Percentiles rank a stretch among this genome's conserved stretches.
These are phyloP conservation scores for Apotomis capreana DNA, from an alignment of 2,888 invertebrate genomes.

Conservation along the genomic window DNA sequence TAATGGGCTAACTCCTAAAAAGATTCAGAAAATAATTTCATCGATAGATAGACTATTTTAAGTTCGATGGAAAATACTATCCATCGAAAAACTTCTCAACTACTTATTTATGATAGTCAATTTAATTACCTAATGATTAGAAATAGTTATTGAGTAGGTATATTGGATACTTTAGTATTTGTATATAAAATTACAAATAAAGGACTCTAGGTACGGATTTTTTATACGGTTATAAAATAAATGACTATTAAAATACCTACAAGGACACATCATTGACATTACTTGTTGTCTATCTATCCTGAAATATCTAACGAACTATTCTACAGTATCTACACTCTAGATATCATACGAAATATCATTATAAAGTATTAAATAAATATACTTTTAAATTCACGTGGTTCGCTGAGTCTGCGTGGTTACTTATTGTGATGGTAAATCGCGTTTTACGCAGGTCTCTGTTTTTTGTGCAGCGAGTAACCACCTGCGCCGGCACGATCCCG, in stretches of 20 bases:
- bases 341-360: not conserved
- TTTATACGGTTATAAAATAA: too few relatives aligned
- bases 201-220: too few relatives aligned
- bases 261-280: too few relatives aligned
- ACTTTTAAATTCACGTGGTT: constrained; percentile 4
- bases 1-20: constrained; percentile 11
- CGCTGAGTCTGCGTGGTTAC: constrained; percentile 7
- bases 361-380: not conserved
- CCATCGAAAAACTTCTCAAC: not conserved
- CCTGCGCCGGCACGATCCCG: constrained; percentile 76
- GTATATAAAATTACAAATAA: too few relatives aligned
- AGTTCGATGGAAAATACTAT: not conserved
- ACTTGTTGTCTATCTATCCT: too few relatives aligned
- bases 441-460: constrained; percentile 61
- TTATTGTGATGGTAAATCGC: constrained; percentile 39
- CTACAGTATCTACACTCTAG: not conserved
- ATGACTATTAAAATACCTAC: too few relatives aligned
- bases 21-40: not conserved
- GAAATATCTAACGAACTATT: too few relatives aligned
- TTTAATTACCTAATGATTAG: too few relatives aligned
- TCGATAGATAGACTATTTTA: not conserved
- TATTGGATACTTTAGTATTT: too few relatives aligned
- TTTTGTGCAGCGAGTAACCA: constrained; percentile 49
- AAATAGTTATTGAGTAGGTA: too few relatives aligned
- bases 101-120: too few relatives aligned